Base-by-base conservation (phyloP, 2,888 invertebrate species). In the Agriotes lineatus region DNA sequence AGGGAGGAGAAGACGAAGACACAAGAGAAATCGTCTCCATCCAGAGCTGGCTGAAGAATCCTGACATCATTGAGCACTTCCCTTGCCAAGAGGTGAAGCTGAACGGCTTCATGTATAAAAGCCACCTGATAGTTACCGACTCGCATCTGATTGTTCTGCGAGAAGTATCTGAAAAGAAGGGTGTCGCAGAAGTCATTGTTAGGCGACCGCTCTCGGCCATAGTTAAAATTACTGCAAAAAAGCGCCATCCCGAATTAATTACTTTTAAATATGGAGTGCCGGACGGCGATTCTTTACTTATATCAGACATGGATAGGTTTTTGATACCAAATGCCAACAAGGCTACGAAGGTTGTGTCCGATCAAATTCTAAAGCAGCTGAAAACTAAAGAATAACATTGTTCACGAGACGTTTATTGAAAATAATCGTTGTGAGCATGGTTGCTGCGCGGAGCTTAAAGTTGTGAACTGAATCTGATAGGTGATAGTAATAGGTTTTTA, bases 201-300 rank as follows among this genome's bases (percentile, higher is more conserved):
- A 90, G 95, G 71, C 89, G 97, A 62, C 94, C 96, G 0, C 86
- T 99, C 60, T 93, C 95, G 1, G 94, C 95, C 57, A 96, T 99
- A 77, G 95, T 98, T 6, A 97, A 96, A 86, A 99, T 99, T 71
- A 99, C 99, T 0, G 97, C 97, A 9, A 96, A 97, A 82, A 97
- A 97, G 83, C 90, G 93, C 64, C 94, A 96, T 82, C 97, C 98
- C 0, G 96, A 99, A 85, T 86, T 99, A 77, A 97, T 99, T 71
- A 99, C 99, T 0, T 98, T 99, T 83, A 96, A 97, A 83, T 98
- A 98, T 82, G 97, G 97, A 2, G 88, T 91, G 64, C 92, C 92
- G 1, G 92, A 94, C 81, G 94, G 93, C 52, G 93, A 94, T 77
- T 90, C 90, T 44, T 86, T 95, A 35, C 87, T 92, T 68, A 93